These are phyloP conservation scores for Bellardia pandia DNA, from an alignment of 2,888 invertebrate genomes.

Conservation along the genomic window DNA sequence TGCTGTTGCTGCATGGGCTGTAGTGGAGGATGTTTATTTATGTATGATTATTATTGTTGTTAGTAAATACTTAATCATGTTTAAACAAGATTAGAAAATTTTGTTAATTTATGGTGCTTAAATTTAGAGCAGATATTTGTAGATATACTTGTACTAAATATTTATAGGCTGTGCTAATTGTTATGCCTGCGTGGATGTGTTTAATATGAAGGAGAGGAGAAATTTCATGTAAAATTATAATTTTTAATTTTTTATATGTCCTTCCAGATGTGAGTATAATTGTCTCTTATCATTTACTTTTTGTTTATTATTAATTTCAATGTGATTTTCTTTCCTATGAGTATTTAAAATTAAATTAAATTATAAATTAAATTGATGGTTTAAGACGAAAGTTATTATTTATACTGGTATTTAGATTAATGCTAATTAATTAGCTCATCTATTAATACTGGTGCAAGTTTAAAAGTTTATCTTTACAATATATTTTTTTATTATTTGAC, in stretches of 20 bases:
- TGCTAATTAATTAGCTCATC: too few relatives aligned
- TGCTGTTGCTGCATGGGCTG: slow-evolving; percentile 62
- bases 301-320: neutral
- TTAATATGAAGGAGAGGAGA: neutral
- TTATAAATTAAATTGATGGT: neutral
- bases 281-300: neutral
- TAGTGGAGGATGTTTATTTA: slow-evolving; percentile 64
- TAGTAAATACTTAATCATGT: slow-evolving; percentile 66
- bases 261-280: neutral
- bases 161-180: slow-evolving; percentile 2
- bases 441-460: too few relatives aligned
- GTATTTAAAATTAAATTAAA: neutral
- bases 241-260: neutral
- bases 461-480: neutral
- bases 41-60: slow-evolving; percentile 70
- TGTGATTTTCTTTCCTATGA: neutral
- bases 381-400: neutral
- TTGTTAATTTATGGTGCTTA: slow-evolving; percentile 40
- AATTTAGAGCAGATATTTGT: neutral
- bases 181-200: neutral
- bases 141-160: neutral
- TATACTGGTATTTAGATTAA: too few relatives aligned
- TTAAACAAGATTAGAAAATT: slow-evolving; percentile 30
- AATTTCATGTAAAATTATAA: slow-evolving; percentile 27
- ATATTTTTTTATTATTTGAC: neutral